Evolutionary conservation across 1,140 invertebrate species (phyloP), one percentile per base, ranked within the genome.

Genomic region (Tetramorium parvispinum): DNA sequence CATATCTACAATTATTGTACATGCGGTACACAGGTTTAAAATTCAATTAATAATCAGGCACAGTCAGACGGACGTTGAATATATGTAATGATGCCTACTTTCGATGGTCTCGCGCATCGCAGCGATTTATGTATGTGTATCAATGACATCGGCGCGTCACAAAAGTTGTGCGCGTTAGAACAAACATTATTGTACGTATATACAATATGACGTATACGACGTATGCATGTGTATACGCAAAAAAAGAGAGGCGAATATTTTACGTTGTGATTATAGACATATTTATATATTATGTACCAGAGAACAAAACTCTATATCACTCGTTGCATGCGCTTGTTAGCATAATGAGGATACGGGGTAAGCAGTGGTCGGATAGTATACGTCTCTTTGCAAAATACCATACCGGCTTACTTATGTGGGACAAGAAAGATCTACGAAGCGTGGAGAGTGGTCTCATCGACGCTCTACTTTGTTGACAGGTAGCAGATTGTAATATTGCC

Each of bases 261-360:
- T 24, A 89, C 55, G 68, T 68, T 24, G 43, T 68, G 43, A 63
- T 77, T 89, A 81, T 88, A 63, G 24, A 85, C 46, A 77, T 85
- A 87, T 86, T 73, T 88, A 73, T 88, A 79, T 85, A 71, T 87
- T 82, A 61, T 75, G 51, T 87, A 79, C 79, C 85, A 85, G 87
- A 85, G 87, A 89, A 90, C 87, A 90, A 89, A 91, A 82, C 68
- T 89, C 85, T 90, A 91, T 88, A 85, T 91, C 88, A 92, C 89
- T 92, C 88, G 88, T 91, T 79, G 86, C 91, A 92, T 92, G 91
- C 91, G 91, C 91, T 91, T 65, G 51, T 90, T 91, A 92, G 91
- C 91, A 89, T 92, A 92, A 85, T 86, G 76, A 88, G 79, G 77
- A 89, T 89, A 89, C 59, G 83, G 89, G 82, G 82, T 89, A 91